phyloP scores from a whole-genome alignment of 1,140 invertebrate genomes.

The Charaxes varanes region DNA sequence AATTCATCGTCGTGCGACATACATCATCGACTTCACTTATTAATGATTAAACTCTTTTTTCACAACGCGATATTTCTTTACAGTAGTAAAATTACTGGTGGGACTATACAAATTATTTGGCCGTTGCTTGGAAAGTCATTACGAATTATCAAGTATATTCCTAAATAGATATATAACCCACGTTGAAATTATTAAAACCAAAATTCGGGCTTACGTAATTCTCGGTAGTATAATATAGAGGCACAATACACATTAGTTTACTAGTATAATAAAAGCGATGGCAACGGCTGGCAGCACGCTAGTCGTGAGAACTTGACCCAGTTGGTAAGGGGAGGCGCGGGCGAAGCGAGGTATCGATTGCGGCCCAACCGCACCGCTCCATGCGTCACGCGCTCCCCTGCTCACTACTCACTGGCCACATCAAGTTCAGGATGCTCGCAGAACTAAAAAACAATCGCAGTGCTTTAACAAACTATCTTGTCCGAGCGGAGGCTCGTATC shows the following conservation, averaged over 20 bases:
- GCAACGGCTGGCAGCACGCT: constrained; percentile 43
- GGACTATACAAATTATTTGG: too few species aligned
- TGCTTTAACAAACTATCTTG: constrained; percentile 26
- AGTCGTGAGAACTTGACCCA: constrained; percentile 70
- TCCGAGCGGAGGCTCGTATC: constrained; percentile 13
- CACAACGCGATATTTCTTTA: too few species aligned
- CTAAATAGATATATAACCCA: too few species aligned
- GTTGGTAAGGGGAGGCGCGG: constrained; percentile 50
- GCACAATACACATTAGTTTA: constrained; percentile 7
- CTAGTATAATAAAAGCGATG: constrained; percentile 15
- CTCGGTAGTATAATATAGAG: constrained; percentile 5
- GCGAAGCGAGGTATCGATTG: constrained; percentile 59
- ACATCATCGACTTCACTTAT: too few species aligned
- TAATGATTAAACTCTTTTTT: too few species aligned
- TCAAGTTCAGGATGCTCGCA: constrained; percentile 2
- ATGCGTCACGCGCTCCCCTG: constrained; percentile 56
- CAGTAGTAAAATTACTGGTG: too few species aligned
- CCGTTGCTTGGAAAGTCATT: too few species aligned
- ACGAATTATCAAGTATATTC: too few species aligned
- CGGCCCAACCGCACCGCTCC: constrained; percentile 45
- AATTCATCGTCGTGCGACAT: too few species aligned
- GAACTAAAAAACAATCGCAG: constrained; percentile 40
- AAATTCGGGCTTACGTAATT: constrained; percentile 7
- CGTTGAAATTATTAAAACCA: too few species aligned
- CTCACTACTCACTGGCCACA: constrained; percentile 35